phyloP scores from a whole-genome alignment of 2,113 vertebrate genomes.

The Pterocles orientalis region DNA sequence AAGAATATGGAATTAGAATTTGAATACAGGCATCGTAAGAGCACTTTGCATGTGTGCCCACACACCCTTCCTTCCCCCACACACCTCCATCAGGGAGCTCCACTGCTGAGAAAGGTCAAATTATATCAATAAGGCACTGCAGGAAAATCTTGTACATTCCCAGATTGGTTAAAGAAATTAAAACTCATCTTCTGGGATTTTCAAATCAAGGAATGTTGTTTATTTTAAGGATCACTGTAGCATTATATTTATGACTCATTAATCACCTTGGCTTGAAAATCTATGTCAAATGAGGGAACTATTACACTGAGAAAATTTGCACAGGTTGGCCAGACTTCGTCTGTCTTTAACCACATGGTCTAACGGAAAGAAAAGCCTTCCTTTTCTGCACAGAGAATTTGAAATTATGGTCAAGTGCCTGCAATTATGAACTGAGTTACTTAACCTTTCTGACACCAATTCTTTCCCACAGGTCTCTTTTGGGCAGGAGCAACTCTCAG shows the following conservation, averaged over 20 bases:
- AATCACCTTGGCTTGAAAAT: constrained; percentile 47
- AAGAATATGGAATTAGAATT: constrained; percentile 65
- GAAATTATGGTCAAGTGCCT: constrained; percentile 29
- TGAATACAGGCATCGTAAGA: constrained; percentile 53
- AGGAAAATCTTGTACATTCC: constrained; percentile 33
- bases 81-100: constrained; percentile 11
- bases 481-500: neutral
- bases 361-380: neutral
- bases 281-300: neutral
- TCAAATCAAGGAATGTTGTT: constrained; percentile 42
- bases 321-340: neutral
- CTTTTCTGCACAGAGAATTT: neutral
- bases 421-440: constrained; percentile 48
- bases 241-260: constrained; percentile 52
- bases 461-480: constrained; percentile 13
- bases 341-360: neutral
- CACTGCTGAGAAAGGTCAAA: constrained; percentile 57
- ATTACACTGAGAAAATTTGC: neutral
- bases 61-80: neutral
- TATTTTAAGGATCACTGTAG: constrained; percentile 43
- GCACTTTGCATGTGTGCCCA: constrained; percentile 46
- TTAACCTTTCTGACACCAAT: constrained; percentile 40
- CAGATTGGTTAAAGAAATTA: constrained; percentile 24
- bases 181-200: constrained; percentile 11
- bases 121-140: constrained; percentile 48